Percentiles rank a stretch among this genome's conserved stretches.
phyloP scores from a whole-genome alignment of 2,797 vertebrate genomes.

The Gallinago stenura region DNA sequence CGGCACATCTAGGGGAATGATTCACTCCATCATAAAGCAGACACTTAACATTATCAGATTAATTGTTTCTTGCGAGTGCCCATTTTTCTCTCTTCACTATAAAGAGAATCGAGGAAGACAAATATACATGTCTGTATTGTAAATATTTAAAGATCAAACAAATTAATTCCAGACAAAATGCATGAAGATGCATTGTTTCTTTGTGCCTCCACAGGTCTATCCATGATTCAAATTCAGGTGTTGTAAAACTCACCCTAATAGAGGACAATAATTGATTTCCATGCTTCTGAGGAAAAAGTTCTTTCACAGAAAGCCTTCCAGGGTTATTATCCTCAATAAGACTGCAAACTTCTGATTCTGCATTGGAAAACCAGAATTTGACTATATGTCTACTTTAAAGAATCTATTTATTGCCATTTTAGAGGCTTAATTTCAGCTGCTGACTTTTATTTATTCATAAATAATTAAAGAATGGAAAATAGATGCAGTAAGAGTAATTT shows the following conservation, averaged over 20 bases:
- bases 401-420: not conserved
- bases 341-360: not conserved
- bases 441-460: conserved; percentile 25
- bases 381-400: not conserved
- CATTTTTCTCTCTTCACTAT: not conserved
- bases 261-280: not conserved
- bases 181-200: not conserved
- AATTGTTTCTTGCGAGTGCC: not conserved
- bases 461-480: conserved; percentile 37
- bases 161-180: not conserved
- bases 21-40: conserved; percentile 22
- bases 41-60: conserved; percentile 28
- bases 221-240: not conserved
- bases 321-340: not conserved
- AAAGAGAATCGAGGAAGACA: not conserved
- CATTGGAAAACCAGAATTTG: not conserved
- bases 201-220: not conserved
- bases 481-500: conserved; percentile 10
- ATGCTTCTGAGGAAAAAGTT: not conserved
- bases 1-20: not conserved
- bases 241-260: not conserved
- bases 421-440: not conserved
- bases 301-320: not conserved
- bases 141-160: conserved; percentile 52
- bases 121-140: not conserved